phyloP scores from a whole-genome alignment of 2,797 vertebrate genomes.

The Diceros bicornis region DNA sequence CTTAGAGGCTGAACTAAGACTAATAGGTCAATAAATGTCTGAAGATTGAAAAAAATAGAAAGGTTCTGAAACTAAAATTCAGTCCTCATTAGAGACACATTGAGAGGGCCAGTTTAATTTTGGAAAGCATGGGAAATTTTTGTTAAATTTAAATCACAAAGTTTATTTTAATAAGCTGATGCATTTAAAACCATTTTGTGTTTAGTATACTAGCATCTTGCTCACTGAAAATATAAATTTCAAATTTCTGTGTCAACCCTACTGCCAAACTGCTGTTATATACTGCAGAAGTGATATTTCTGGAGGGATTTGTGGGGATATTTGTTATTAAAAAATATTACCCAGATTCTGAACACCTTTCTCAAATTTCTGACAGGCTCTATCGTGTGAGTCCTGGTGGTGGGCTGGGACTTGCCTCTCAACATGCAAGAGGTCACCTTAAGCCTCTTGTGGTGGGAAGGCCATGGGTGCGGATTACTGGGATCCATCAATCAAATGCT shows the following conservation, averaged over 20 bases:
- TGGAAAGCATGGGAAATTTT: constrained; percentile 9
- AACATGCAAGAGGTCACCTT: no score
- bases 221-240: not conserved
- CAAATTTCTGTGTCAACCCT: not conserved
- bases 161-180: constrained; percentile 31
- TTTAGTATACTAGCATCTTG: not conserved
- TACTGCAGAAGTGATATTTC: not conserved
- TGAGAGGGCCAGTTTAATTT: constrained; percentile 18
- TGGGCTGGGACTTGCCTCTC: not conserved
- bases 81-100: constrained; percentile 47
- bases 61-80: constrained; percentile 66
- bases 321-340: not conserved
- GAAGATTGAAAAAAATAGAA: constrained; percentile 67
- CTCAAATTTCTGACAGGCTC: not conserved
- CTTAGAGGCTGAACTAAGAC: constrained; percentile 64
- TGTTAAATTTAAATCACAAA: not conserved
- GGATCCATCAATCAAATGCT: not conserved
- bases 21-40: constrained; percentile 73
- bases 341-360: not conserved
- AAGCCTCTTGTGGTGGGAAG: not conserved
- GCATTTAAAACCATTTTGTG: not conserved
- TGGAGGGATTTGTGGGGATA: not conserved
- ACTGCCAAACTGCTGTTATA: not conserved
- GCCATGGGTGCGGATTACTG: fast-evolving
- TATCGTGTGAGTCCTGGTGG: no score